Evolutionary conservation across 2,888 invertebrate species (phyloP), one percentile per base, ranked within the genome.

Genomic region (Polymixis flavicincta): DNA sequence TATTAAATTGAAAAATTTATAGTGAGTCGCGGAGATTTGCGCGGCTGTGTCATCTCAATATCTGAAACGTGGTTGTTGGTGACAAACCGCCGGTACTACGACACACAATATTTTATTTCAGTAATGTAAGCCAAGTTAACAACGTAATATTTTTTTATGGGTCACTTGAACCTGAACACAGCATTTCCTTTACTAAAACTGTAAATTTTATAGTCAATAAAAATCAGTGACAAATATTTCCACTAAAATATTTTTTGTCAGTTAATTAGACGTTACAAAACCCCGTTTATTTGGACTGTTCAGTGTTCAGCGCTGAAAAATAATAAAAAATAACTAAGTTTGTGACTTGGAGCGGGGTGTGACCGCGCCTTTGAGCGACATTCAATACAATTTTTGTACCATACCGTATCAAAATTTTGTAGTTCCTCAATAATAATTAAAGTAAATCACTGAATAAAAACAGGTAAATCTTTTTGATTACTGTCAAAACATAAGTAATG

Each of bases 1-100:
- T 48, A 37, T 37, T 37, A 81, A 81, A 75, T 75, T 75, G 76
- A 65, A 81, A 81, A 65, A 65, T 81, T 14, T 81, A 65, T 65
- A 25, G 54, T 42, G 65, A 55, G 61, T 80, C 54, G 19, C 17
- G 25, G 42, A 80, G 54, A 80, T 63, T 6, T 28, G 14, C 22
- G n/a, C 19, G 61, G 76, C 55, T 81, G 28, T 80, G 54, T 42
- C 54, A 55, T 55, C 74, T 74, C 61, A 63, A 74, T 76, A 50
- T 55, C 48, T 74, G 28, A 74, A 42, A 55, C 61, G 22, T 81
- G 54, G 17, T 50, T 28, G 73, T 37, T 80, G 54, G 22, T 42
- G 61, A 61, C 61, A 81, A 76, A 50, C 61, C 42, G 42, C 28
- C 32, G 48, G 9, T n/a, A 42, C 55, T 32, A 55, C n/a, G 28